Base-by-base conservation (phyloP, 2,797 vertebrate genomes). In the Lepilemur ruficaudatus region DNA sequence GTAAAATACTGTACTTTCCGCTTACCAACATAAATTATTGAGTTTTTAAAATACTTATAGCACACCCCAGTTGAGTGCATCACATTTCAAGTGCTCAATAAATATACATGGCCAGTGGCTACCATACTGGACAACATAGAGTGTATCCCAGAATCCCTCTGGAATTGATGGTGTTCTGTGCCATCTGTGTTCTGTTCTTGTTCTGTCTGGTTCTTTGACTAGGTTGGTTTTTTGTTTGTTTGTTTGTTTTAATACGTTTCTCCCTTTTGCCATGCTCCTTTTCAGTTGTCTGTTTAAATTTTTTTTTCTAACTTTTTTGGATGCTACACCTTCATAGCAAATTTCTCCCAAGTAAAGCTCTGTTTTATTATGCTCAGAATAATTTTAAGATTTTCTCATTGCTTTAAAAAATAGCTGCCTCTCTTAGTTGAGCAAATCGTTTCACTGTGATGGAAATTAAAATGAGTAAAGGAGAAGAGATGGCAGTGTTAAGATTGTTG, bases 331-430 rank as follows among this genome's bases (percentile, higher is more conserved):
- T 79, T 82, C 63, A 69, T 82, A 52, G 70, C 88, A 61, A 43
- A 43, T 83, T 65, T 84, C 72, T 89, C 48, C 35, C 65, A 84
- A 57, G 41, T 85, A 61, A 57, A 94, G 30, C 61, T 91, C 38
- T 92, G 38, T 82, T 85, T 93, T 75, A 61, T 70, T 89, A 52
- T 76, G 67, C 23, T 93, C 59, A 57, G 69, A 89, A 81, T 94
- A 92, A 92, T 92, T 94, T 79, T 50, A 63, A 18, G 12, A 65
- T 92, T 72, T 78, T 41, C 63, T 5, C 15, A 14, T 82, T 78
- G 32, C 25, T 63, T 91, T 86, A 82, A 55, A 79, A 55, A 90
- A 78, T 22, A 70, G 69, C 38, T 70, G 69, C 35, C 67, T 69
- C 65, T 69, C 25, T 73, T 85, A 93, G 32, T 80, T 83, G 52